Percentiles rank a stretch among this genome's conserved stretches.
Conservation (phyloP, 2,888 invertebrate species). For the Bembecia ichneumoniformis region DNA sequence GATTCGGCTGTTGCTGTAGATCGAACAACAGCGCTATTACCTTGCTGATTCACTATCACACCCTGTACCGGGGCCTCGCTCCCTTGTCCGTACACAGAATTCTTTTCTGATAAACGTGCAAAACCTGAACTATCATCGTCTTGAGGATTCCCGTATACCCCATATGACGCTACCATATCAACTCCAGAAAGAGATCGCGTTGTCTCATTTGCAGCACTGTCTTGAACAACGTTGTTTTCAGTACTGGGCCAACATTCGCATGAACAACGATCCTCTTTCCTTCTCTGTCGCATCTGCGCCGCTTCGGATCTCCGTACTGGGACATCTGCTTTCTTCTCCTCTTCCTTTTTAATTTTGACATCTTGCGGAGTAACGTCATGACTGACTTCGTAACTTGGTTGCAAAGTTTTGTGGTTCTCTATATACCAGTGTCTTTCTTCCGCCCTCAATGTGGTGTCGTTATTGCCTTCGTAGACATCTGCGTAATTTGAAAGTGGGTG, state of each 20-base stretch:
- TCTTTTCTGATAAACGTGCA: slow-evolving; percentile 54
- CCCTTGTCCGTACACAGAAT: slow-evolving; percentile 49
- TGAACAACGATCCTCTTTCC: slow-evolving; percentile 65
- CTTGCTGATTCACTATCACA: slow-evolving; percentile 68
- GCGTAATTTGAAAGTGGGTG: slow-evolving; percentile 65
- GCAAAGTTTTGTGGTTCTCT: slow-evolving; percentile 65
- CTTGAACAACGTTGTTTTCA: slow-evolving; percentile 53
- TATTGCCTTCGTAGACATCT: slow-evolving; percentile 67
- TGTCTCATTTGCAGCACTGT: slow-evolving; percentile 46
- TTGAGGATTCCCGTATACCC: slow-evolving; percentile 64
- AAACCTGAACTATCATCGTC: slow-evolving; percentile 67
- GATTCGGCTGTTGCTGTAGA: slow-evolving; percentile 32
- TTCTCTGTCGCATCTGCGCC: slow-evolving; percentile 47
- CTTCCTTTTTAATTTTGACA: slow-evolving; percentile 64
- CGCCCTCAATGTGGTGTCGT: slow-evolving; percentile 64
- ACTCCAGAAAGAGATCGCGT: slow-evolving; percentile 62
- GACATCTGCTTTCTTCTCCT: slow-evolving; percentile 57
- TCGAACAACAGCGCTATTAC: slow-evolving; percentile 62
- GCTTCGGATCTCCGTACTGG: slow-evolving; percentile 49
- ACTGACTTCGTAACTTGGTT: slow-evolving; percentile 47
- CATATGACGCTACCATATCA: slow-evolving; percentile 69
- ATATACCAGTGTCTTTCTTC: slow-evolving; percentile 69
- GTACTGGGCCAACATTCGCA: slow-evolving; percentile 69
- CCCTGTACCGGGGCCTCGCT: slow-evolving; percentile 63
- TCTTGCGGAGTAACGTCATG: slow-evolving; percentile 55